Conservation (phyloP, 1,140 invertebrate species). For the Zaprionus nigranus region DNA sequence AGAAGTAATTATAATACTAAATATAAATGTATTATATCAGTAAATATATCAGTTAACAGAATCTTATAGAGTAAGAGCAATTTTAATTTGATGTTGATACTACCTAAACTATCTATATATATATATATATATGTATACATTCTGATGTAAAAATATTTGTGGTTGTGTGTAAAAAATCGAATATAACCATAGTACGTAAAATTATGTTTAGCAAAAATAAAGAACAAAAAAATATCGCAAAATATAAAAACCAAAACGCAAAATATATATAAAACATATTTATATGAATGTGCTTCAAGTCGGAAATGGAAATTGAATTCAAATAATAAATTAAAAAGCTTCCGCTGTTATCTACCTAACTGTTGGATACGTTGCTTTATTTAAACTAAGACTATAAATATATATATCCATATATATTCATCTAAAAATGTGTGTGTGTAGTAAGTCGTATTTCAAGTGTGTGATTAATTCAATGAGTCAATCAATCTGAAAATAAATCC, state of each 20-base stretch:
- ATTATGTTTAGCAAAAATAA: slow-evolving; percentile 39
- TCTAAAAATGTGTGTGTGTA: neutral
- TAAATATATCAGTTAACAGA: neutral
- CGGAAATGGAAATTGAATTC: slow-evolving; percentile 6
- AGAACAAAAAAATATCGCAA: neutral
- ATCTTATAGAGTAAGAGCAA: neutral
- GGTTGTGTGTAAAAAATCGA: slow-evolving; percentile 56
- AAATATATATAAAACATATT: slow-evolving; percentile 1
- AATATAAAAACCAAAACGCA: neutral
- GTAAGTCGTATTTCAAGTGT: neutral
- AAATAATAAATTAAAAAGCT: slow-evolving; percentile 19
- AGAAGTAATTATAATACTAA: neutral
- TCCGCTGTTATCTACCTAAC: slow-evolving; percentile 37
- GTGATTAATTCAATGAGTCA: slow-evolving; percentile 1
- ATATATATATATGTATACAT: slow-evolving; percentile 26
- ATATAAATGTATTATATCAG: neutral
- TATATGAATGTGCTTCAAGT: neutral
- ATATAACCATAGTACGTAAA: slow-evolving; percentile 40
- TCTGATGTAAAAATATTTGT: slow-evolving; percentile 33
- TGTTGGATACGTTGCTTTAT: slow-evolving; percentile 23
- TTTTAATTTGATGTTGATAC: neutral
- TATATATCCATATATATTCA: neutral
- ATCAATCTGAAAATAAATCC: neutral
- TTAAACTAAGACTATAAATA: neutral
- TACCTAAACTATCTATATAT: too few relatives aligned